Percentiles rank a stretch among this genome's conserved stretches.
phyloP scores from a whole-genome alignment of 2,888 invertebrate genomes.

The Seladonia tumulorum region DNA sequence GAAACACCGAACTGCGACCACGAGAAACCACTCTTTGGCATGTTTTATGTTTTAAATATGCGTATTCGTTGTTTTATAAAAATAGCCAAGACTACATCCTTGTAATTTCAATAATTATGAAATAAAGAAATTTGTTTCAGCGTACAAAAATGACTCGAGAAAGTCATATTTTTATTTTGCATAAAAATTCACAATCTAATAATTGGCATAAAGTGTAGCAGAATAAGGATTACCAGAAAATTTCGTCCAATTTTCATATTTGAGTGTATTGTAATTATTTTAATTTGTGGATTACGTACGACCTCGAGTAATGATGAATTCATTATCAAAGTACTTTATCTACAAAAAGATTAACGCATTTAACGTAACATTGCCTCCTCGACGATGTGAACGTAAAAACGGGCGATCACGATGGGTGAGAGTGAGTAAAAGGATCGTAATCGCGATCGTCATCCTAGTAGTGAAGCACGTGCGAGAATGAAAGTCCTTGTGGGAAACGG shows the following conservation, averaged over 20 bases:
- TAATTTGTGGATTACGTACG: not conserved
- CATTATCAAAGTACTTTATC: not conserved
- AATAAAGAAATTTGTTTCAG: not conserved
- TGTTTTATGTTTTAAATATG: not conserved
- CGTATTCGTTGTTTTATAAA: too few species aligned
- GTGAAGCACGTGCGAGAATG: constrained; percentile 42
- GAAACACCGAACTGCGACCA: not conserved
- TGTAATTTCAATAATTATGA: not conserved
- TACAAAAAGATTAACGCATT: constrained; percentile 29
- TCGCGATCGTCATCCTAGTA: constrained; percentile 43
- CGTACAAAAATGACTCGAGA: not conserved
- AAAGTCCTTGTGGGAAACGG: constrained; percentile 47
- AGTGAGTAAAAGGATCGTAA: constrained; percentile 51
- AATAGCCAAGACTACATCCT: not conserved
- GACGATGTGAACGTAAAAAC: constrained; percentile 41
- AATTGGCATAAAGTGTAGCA: not conserved
- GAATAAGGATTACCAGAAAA: too few species aligned
- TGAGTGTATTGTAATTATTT: not conserved
- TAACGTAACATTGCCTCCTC: constrained; percentile 23
- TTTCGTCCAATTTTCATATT: too few species aligned
- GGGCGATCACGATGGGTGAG: constrained; percentile 34
- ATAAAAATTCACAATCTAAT: too few species aligned
- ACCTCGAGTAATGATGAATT: not conserved
- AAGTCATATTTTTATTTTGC: not conserved
- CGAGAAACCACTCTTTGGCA: not conserved